Base-by-base conservation (phyloP, 2,888 invertebrate genomes). In the Cryptus viduatorius region DNA sequence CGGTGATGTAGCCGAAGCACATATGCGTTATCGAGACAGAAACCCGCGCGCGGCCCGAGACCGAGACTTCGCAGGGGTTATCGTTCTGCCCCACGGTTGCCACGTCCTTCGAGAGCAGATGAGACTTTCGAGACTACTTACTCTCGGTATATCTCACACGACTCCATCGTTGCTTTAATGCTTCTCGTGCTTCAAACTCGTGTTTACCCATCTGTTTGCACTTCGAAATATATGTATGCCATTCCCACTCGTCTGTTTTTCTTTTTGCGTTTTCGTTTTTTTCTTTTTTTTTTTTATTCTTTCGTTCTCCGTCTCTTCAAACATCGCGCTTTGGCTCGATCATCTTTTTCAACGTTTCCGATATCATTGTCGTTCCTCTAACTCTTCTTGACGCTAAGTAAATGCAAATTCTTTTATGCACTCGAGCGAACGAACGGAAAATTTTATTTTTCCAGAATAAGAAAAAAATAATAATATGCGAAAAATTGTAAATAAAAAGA, bases 31-130 rank as follows among this genome's bases (percentile, higher is more conserved):
- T 86, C 84, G 79, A 42, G 46, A 24, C 19, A 10, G 56, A 19
- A 24, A 56, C 56, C 19, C 24, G 19, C 19, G 19, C 56, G 56
- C 12, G 46, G 53, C 64, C 48, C 65, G 75, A 87, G 89, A 77
- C 84, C 85, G 87, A 89, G 88, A 88, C 89, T 90, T 91, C 86
- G 86, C 85, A 89, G 91, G 89, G 91, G 91, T 91, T 91, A 91
- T 91, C 91, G 89, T 89, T 88, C 88, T 88, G 90, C 86, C 82
- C 88, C 90, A 88, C 89, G 86, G 89, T 91, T 90, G 90, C 89
- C 88, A 89, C 89, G 90, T 90, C 89, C 89, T 87, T 84, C 88
- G 83, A 48, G 24, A 67, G 82, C 78, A 37, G 46, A 72, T 61
- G 56, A 75, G 68, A 73, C 75, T 72, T 16, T 64, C 72, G 50